These are phyloP conservation scores for Myathropa florea DNA, from an alignment of 2,888 invertebrate genomes.

Conservation along the genomic window DNA sequence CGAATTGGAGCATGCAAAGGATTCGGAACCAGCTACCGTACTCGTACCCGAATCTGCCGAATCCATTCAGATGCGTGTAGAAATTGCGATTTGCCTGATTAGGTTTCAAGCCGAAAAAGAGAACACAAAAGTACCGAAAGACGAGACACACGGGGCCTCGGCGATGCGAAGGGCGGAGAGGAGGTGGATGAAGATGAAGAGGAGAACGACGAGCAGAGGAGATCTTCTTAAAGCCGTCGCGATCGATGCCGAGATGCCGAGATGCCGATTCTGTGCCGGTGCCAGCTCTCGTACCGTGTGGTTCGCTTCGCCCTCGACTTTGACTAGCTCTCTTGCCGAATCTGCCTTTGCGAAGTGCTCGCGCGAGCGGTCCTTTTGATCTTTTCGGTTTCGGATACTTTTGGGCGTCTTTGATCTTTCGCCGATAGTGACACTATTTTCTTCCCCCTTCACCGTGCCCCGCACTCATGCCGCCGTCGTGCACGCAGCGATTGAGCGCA, in stretches of 20 bases:
- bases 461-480: not conserved
- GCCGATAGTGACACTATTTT: slow-evolving; percentile 67
- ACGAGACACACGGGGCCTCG: slow-evolving; percentile 5
- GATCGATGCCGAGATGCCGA: slow-evolving; percentile 28
- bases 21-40: slow-evolving; percentile 39
- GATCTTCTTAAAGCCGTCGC: slow-evolving; percentile 43
- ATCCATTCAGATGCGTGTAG: slow-evolving; percentile 63
- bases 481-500: not conserved
- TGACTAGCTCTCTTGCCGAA: slow-evolving; percentile 66
- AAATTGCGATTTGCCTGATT: slow-evolving; percentile 66
- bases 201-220: not conserved
- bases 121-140: not conserved
- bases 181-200: not conserved
- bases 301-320: slow-evolving; percentile 36
- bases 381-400: slow-evolving; percentile 65
- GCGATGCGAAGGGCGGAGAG: not conserved
- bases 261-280: slow-evolving; percentile 24
- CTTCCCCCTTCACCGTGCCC: not conserved
- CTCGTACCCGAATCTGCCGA: not conserved
- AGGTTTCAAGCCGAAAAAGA: slow-evolving; percentile 49
- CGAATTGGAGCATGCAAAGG: slow-evolving; percentile 70
- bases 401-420: slow-evolving; percentile 59
- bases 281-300: not conserved
- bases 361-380: slow-evolving; percentile 62
- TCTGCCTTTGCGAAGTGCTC: slow-evolving; percentile 68